These are phyloP conservation scores for Brienomyrus longianalis DNA, from an alignment of 2,113 vertebrate genomes.

Conservation along the genomic window DNA sequence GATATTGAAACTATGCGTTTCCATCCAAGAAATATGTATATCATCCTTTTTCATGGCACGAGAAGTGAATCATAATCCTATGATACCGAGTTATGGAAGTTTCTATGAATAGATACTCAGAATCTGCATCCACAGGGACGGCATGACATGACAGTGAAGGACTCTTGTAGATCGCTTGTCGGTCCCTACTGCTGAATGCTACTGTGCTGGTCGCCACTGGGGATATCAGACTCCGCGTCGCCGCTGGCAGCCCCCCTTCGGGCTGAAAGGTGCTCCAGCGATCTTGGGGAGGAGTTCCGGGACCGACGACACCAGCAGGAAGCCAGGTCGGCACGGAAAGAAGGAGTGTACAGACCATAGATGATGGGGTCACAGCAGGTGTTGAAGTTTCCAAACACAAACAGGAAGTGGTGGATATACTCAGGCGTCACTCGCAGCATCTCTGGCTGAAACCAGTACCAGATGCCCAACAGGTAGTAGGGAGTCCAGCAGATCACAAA, in stretches of 20 bases:
- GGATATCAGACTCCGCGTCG: constrained; percentile 30
- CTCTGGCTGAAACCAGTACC: constrained; percentile 85
- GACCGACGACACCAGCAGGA: constrained; percentile 48
- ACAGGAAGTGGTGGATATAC: constrained; percentile 73
- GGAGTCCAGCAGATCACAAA: constrained; percentile 85
- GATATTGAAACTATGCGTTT: neutral
- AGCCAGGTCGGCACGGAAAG: constrained; percentile 68
- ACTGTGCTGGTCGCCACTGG: constrained; percentile 31
- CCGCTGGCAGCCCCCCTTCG: constrained; percentile 20
- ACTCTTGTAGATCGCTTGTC: neutral
- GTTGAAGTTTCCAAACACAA: constrained; percentile 80
- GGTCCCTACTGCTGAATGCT: constrained; percentile 15
- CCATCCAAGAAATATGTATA: neutral
- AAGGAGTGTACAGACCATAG: constrained; percentile 79
- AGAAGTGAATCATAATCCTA: neutral
- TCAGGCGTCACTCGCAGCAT: constrained; percentile 72
- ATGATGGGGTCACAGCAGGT: constrained; percentile 80
- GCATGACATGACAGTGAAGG: neutral
- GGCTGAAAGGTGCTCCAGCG: constrained; percentile 33
- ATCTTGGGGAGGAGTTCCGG: constrained; percentile 14
- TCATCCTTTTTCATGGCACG: neutral
- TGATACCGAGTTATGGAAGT: neutral
- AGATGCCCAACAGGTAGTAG: constrained; percentile 81
- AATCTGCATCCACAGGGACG: neutral
- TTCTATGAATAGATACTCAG: neutral